Conservation (phyloP, 2,113 vertebrate genomes). For the Labeo catla region DNA sequence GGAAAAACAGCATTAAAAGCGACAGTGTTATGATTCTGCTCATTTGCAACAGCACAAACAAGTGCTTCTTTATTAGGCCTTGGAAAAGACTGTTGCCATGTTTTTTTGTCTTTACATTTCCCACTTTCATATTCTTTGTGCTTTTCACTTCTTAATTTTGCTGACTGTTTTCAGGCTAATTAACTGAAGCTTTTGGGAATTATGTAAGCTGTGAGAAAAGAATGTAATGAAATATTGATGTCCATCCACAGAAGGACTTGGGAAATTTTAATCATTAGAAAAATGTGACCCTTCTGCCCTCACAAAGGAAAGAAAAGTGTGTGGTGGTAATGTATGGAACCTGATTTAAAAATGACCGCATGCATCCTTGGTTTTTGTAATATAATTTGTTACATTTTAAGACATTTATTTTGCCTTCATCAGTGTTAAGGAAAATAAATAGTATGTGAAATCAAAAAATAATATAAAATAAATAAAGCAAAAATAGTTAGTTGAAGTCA, state of each 20-base stretch:
- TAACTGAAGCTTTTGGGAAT: conserved; percentile 80
- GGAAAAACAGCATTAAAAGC: conserved; percentile 5
- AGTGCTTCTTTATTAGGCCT: conserved; percentile 35
- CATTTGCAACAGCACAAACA: conserved; percentile 20
- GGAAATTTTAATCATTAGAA: conserved; percentile 54
- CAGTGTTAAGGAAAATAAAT: not conserved
- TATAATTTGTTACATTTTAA: not conserved
- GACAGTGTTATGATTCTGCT: not conserved
- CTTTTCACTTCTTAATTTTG: conserved; percentile 45
- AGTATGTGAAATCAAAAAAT: not conserved
- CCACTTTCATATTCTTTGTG: conserved; percentile 30
- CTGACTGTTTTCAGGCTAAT: conserved; percentile 78
- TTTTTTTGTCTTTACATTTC: conserved; percentile 7
- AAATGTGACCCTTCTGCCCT: conserved; percentile 65
- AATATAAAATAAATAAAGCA: too few relatives aligned
- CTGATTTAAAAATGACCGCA: not conserved
- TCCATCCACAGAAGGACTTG: conserved; percentile 61
- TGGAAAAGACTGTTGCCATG: not conserved
- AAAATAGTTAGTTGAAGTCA: too few relatives aligned
- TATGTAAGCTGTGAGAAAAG: conserved; percentile 67
- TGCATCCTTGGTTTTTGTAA: not conserved
- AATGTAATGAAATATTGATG: conserved; percentile 84
- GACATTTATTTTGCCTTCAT: not conserved
- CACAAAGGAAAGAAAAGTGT: conserved; percentile 8
- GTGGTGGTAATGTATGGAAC: not conserved